A percentile compares a stretch with the other conserved stretches of the same genome.
phyloP scores from a whole-genome alignment of 2,888 invertebrate species.

The Caenorhabditis angaria region DNA sequence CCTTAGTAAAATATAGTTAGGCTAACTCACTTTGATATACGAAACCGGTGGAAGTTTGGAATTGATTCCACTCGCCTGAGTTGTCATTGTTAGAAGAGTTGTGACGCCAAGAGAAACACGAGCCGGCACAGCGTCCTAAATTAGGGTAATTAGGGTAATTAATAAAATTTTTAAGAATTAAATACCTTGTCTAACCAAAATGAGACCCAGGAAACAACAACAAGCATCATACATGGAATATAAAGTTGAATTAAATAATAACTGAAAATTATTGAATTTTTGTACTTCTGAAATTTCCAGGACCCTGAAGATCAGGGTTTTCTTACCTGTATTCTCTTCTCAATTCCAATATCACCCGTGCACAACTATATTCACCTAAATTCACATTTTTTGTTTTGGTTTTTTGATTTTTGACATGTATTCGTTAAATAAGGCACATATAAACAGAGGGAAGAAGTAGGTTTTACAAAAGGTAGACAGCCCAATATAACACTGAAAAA shows the following conservation, averaged over 20 bases:
- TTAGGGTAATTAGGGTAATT: not conserved
- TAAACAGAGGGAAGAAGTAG: not conserved
- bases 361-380: constrained; percentile 71
- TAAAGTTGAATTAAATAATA: constrained; percentile 83
- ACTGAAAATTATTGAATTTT: constrained; percentile 50
- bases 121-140: constrained; percentile 71
- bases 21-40: constrained; percentile 60
- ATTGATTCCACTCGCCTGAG: constrained; percentile 79
- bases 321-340: constrained; percentile 69
- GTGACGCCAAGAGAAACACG: constrained; percentile 71
- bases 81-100: constrained; percentile 69
- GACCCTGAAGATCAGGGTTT: not conserved
- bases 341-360: constrained; percentile 65
- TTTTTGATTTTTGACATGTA: not conserved
- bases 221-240: constrained; percentile 94
- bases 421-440: constrained; percentile 13
- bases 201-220: constrained; percentile 76
- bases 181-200: constrained; percentile 71
- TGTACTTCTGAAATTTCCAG: not conserved
- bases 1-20: not conserved
- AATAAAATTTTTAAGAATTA: not conserved
- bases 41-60: constrained; percentile 71
- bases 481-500: constrained; percentile 71
- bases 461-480: constrained; percentile 74
- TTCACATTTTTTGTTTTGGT: not conserved